phyloP scores from a whole-genome alignment of 2,888 invertebrate species.

The Thysanoteuthis rhombus region DNA sequence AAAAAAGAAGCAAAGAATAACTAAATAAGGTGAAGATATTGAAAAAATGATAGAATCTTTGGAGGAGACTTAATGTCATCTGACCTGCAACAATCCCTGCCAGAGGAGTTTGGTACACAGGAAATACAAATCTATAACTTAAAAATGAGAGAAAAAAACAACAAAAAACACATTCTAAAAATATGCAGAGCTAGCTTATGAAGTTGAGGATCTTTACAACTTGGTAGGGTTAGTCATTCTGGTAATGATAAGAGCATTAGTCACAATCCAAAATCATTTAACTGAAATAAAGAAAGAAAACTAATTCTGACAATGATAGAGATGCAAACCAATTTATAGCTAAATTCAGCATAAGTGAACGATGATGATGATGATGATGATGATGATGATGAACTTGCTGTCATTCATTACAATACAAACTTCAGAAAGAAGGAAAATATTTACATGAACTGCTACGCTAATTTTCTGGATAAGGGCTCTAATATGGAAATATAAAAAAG shows the following conservation, averaged over 20 bases:
- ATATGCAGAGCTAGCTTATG: not conserved
- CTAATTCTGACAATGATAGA: too few relatives aligned
- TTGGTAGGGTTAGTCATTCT: not conserved
- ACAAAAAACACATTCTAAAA: not conserved
- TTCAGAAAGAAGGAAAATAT: too few relatives aligned
- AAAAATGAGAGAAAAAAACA: too few relatives aligned
- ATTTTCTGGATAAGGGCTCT: too few relatives aligned
- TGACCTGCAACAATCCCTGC: not conserved
- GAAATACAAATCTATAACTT: not conserved
- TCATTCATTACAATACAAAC: too few relatives aligned
- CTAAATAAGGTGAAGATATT: too few relatives aligned
- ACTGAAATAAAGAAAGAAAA: not conserved
- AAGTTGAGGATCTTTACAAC: not conserved
- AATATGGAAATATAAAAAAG: too few relatives aligned
- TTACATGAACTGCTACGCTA: too few relatives aligned
- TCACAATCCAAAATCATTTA: not conserved
- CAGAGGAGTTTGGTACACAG: not conserved
- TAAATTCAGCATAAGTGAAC: too few relatives aligned
- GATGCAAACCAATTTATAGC: too few relatives aligned
- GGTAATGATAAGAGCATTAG: not conserved
- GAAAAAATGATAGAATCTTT: not conserved
- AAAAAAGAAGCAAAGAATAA: not conserved
- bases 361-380: too few relatives aligned
- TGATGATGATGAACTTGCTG: too few relatives aligned
- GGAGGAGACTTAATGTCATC: not conserved